Conservation (phyloP, 2,797 vertebrate species). For the Enteromius paludinosus region DNA sequence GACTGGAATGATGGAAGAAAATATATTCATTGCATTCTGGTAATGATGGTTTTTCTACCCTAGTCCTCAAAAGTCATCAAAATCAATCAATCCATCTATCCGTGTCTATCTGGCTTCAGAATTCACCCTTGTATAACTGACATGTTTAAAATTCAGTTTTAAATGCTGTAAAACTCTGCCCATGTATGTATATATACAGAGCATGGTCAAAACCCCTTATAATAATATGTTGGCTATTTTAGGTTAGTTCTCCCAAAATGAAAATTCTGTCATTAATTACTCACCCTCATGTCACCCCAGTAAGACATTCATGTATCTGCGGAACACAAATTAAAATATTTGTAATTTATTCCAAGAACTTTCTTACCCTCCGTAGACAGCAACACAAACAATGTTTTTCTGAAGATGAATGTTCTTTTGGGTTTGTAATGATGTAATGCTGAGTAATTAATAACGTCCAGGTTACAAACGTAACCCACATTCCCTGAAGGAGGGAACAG, state of each 20-base stretch:
- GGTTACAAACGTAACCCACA: too few relatives aligned
- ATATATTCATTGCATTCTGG: not conserved
- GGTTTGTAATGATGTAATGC: not conserved
- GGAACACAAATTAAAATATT: too few relatives aligned
- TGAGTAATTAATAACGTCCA: not conserved
- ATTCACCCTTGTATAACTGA: not conserved
- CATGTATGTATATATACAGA: not conserved
- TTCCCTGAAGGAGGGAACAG: too few relatives aligned
- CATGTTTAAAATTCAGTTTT: not conserved
- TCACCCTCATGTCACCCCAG: too few relatives aligned
- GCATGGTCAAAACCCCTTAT: not conserved
- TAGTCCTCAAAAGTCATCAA: not conserved
- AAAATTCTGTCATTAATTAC: too few relatives aligned
- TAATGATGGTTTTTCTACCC: not conserved
- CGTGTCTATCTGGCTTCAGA: not conserved
- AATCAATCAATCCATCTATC: not conserved
- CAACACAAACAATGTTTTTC: too few relatives aligned
- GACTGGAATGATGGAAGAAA: not conserved
- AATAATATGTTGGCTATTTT: not conserved
- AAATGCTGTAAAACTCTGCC: not conserved
- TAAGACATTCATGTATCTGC: too few relatives aligned
- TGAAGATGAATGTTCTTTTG: not conserved
- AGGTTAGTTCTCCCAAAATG: too few relatives aligned
- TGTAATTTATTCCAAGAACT: too few relatives aligned
- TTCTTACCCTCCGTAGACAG: too few relatives aligned